Percentiles rank a stretch among this genome's conserved stretches.
These are phyloP conservation scores for Menidia beryllina DNA, from an alignment of 2,113 vertebrate genomes.

Conservation along the genomic window DNA sequence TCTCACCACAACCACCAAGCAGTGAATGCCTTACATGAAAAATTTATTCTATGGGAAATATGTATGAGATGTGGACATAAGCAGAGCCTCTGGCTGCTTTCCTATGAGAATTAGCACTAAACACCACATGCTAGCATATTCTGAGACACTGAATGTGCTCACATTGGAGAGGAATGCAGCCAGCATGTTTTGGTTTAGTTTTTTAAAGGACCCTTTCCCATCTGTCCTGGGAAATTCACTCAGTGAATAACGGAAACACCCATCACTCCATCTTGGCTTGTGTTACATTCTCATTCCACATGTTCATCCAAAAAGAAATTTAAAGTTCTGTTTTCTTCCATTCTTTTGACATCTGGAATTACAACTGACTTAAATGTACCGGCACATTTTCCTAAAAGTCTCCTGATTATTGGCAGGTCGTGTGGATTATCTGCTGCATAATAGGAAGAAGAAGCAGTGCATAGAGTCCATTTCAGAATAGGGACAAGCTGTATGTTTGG, in stretches of 20 bases:
- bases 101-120: neutral
- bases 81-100: neutral
- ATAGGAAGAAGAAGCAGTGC: too few relatives aligned
- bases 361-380: neutral
- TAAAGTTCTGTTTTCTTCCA: neutral
- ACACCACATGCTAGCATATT: neutral
- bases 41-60: constrained; percentile 13
- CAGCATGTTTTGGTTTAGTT: neutral
- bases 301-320: constrained; percentile 15
- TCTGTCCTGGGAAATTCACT: constrained; percentile 14
- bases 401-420: too few relatives aligned
- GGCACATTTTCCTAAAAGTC: too few relatives aligned
- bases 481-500: too few relatives aligned
- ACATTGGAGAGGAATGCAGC: neutral
- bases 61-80: neutral
- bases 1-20: neutral
- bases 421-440: too few relatives aligned
- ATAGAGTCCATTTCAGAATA: too few relatives aligned
- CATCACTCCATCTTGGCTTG: constrained; percentile 5
- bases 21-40: neutral
- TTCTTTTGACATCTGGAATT: neutral
- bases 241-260: neutral
- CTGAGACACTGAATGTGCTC: neutral
- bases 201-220: constrained; percentile 5
- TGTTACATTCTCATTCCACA: constrained; percentile 4